Percentiles rank a stretch among this genome's conserved stretches.
phyloP scores from a whole-genome alignment of 1,140 invertebrate species.

The Pseudomyrmex sp. region DNA sequence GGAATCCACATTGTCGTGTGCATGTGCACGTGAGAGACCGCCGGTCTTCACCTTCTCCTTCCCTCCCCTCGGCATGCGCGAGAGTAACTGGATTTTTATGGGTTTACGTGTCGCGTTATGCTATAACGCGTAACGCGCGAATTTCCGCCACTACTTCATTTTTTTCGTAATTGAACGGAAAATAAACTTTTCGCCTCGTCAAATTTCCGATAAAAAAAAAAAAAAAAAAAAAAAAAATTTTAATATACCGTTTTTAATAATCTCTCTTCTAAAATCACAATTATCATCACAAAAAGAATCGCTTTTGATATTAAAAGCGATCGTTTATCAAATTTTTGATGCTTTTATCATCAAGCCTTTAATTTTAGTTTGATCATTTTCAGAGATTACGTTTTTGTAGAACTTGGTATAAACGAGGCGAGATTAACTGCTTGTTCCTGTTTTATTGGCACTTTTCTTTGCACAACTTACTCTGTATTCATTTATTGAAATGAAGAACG shows the following conservation, averaged over 20 bases:
- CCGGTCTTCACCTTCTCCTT: background rate
- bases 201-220: background rate
- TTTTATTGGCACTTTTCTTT: no score
- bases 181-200: background rate
- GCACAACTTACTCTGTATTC: no score
- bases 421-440: background rate
- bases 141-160: constrained; percentile 1
- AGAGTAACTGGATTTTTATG: constrained; percentile 32
- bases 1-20: constrained; percentile 47
- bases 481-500: no score
- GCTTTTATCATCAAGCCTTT: background rate
- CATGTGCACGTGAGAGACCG: constrained; percentile 43
- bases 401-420: background rate
- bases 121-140: background rate
- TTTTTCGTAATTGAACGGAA: background rate
- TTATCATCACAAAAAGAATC: background rate
- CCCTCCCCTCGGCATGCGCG: background rate
- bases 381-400: constrained; percentile 6
- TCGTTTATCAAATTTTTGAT: background rate
- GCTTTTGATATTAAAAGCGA: background rate
- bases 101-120: constrained; percentile 24
- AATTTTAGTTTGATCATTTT: background rate
- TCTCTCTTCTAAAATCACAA: background rate
- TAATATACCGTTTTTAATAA: background rate
- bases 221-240: no score